Base-by-base conservation (phyloP, 1,140 invertebrate species). In the Drosophila pallidifrons region DNA sequence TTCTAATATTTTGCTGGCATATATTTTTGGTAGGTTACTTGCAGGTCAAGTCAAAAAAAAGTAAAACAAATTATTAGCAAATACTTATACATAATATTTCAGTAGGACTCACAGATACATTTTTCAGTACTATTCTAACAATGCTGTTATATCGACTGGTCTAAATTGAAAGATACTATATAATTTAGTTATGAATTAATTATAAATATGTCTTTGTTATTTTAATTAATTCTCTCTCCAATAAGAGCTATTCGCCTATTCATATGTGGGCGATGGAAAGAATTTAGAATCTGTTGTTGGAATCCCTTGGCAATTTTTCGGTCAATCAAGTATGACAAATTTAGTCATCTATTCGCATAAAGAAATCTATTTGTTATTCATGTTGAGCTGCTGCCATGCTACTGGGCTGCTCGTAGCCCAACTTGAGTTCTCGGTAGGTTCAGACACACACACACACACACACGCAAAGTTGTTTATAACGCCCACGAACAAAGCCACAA, bases 261-360 rank as follows among this genome's bases (percentile, higher is more conserved):
- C 38, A 66, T 54, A 25, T 32, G 51, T 52, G 6, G 20, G 20
- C 30, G 30, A 15, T 35, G 13, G 13, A 35, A 54, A 15, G 41
- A 54, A 54, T 54, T 54, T 32, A 7, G 30, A 54, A 32, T 54
- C 51, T 32, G 5, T 16, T 54, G 13, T 32, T n/a, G 13, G 15
- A 52, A 51, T 10, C 20, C 49, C 20, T 35, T n/a, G 11, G 28
- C 51, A 70, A 70, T 75, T 75, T 75, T 70, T 75, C 67, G 72
- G 72, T 70, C 72, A 75, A 75, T 75, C 66, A 75, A 75, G 55
- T 70, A 58, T 63, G 58, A 75, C 66, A 75, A 75, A 75, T 75
- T 70, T 63, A 57, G 49, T 70, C 66, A 75, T 70, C 72, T 69
- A 61, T 69, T 74, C 71, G 49, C 58, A 74, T 57, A 58, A 70